Conservation (phyloP, 92 coral and sea anemone species). For the Galaxea fascicularis region DNA sequence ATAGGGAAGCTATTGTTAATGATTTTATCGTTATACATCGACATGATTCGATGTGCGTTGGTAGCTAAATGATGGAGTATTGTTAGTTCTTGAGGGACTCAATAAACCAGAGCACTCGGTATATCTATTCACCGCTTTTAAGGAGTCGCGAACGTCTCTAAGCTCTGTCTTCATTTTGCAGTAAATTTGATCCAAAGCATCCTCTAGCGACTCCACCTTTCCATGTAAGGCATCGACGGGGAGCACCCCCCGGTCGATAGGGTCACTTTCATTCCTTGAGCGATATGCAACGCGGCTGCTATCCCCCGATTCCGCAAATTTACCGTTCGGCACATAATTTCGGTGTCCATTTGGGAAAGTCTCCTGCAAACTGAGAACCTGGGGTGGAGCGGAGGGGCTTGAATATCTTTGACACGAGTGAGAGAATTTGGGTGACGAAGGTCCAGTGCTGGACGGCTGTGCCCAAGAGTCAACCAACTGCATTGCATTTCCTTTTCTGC, state of each 20-base stretch:
- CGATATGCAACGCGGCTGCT: constrained; percentile 25
- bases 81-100: constrained; percentile 21
- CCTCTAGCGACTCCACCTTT: constrained; percentile 82
- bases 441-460: constrained; percentile 2
- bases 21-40: constrained; percentile 13
- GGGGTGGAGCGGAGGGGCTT: constrained; percentile 35
- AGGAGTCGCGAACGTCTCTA: constrained; percentile 82
- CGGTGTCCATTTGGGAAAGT: constrained; percentile 10
- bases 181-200: constrained; percentile 88
- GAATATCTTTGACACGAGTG: not conserved
- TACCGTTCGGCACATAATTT: not conserved
- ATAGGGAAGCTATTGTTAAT: not conserved
- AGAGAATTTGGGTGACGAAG: not conserved
- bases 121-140: constrained; percentile 46
- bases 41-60: constrained; percentile 17
- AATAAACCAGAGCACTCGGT: not conserved
- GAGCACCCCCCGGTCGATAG: constrained; percentile 78
- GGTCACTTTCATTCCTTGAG: constrained; percentile 70
- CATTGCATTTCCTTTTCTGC: constrained; percentile 61
- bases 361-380: constrained; percentile 16
- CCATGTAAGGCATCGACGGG: constrained; percentile 74
- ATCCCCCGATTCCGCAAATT: constrained; percentile 12
- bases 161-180: constrained; percentile 88
- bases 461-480: constrained; percentile 67
- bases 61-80: not conserved